Conservation (phyloP, 2,797 vertebrate genomes). For the Merluccius polli region DNA sequence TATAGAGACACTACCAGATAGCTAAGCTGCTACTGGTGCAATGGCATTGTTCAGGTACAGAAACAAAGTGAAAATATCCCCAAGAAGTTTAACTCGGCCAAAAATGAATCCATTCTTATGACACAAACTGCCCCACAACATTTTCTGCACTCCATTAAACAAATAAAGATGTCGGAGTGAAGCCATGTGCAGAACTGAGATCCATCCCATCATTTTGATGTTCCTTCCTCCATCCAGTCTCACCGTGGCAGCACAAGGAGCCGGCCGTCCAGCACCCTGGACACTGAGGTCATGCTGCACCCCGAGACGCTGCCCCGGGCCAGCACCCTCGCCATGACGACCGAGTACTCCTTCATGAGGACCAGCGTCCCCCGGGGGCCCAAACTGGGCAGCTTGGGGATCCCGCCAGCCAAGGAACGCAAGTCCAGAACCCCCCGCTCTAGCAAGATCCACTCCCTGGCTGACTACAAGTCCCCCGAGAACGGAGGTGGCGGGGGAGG, state of each 20-base stretch:
- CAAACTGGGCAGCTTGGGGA: conserved; percentile 92
- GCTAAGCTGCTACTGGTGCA: too few relatives aligned
- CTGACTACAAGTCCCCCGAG: conserved; percentile 78
- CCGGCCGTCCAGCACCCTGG: conserved; percentile 87
- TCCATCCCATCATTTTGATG: not conserved
- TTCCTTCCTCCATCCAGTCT: conserved; percentile 63
- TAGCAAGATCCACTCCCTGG: conserved; percentile 77
- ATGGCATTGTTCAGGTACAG: too few relatives aligned
- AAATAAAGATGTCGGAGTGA: not conserved
- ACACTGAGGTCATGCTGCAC: conserved; percentile 96
- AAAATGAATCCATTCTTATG: too few relatives aligned
- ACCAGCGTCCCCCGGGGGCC: conserved; percentile 94
- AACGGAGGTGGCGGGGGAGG: conserved; percentile 68
- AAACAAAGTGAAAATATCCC: too few relatives aligned
- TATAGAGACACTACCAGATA: too few relatives aligned
- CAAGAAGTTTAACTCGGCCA: too few relatives aligned
- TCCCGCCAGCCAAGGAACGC: conserved; percentile 79
- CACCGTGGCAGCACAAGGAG: conserved; percentile 77
- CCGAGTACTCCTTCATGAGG: conserved; percentile 92
- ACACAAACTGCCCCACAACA: too few relatives aligned
- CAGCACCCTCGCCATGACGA: conserved; percentile 88
- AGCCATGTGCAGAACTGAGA: not conserved
- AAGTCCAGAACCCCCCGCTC: conserved; percentile 68
- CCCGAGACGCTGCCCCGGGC: conserved; percentile 91
- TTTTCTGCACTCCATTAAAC: too few relatives aligned